phyloP scores from a whole-genome alignment of 2,888 invertebrate genomes.

The Deilephila porcellus region DNA sequence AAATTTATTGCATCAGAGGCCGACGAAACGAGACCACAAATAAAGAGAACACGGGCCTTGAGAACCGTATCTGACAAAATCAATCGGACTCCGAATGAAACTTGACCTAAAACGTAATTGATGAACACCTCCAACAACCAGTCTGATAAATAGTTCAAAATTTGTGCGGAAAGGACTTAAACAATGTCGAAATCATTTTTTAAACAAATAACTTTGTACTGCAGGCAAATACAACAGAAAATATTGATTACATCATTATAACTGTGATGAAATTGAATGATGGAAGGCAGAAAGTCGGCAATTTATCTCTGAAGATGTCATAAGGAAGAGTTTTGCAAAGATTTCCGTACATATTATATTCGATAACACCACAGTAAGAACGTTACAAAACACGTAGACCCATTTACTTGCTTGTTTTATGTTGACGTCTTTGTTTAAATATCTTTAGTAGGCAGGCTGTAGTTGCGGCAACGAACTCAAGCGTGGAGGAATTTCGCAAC shows the following conservation, averaged over 20 bases:
- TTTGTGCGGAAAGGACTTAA: background rate
- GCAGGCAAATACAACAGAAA: conserved; percentile 29
- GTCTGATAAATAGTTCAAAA: conserved; percentile 24
- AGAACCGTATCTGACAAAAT: conserved; percentile 83
- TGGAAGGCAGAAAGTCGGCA: conserved; percentile 20
- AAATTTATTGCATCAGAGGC: conserved; percentile 82
- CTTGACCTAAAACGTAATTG: conserved; percentile 80
- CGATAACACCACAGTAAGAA: conserved; percentile 58
- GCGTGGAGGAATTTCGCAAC: conserved; percentile 58
- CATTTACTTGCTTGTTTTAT: conserved; percentile 50
- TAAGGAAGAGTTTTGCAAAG: conserved; percentile 65
- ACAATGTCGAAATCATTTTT: background rate
- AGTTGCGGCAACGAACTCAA: conserved; percentile 50
- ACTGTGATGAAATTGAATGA: conserved; percentile 30
- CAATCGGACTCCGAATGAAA: conserved; percentile 80
- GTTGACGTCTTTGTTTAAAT: conserved; percentile 57
- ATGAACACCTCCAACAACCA: conserved; percentile 56
- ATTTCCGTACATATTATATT: conserved; percentile 67
- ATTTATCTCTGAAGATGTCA: conserved; percentile 48
- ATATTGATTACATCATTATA: conserved; percentile 35
- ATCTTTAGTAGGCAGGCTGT: conserved; percentile 47
- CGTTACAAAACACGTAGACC: conserved; percentile 59
- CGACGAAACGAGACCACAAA: conserved; percentile 82
- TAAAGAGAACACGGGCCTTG: conserved; percentile 84
- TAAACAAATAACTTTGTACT: background rate